These are phyloP conservation scores for Lasiurus borealis DNA, from an alignment of 2,113 vertebrate species.

Conservation along the genomic window DNA sequence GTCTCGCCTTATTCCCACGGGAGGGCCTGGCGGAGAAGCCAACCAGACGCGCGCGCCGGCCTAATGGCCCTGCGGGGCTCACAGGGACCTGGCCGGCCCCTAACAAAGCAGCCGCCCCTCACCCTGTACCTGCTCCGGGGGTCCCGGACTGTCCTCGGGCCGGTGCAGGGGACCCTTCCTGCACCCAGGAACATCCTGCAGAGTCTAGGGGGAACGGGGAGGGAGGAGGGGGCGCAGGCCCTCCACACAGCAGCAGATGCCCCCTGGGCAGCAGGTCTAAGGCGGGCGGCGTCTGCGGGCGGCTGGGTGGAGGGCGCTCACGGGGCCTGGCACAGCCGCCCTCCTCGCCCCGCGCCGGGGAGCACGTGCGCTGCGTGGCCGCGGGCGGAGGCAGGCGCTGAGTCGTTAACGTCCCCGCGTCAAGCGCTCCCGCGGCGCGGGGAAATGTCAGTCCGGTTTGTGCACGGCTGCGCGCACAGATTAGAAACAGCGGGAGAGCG, in stretches of 20 bases:
- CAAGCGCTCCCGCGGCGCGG: constrained; percentile 96
- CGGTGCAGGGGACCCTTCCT: background rate
- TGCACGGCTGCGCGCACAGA: constrained; percentile 97
- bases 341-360: too few species aligned
- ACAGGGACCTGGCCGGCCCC: too few species aligned
- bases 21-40: constrained; percentile 90
- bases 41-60: constrained; percentile 86
- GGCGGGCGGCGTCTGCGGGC: too few species aligned
- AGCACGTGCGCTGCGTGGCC: too few species aligned
- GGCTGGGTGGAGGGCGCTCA: too few species aligned
- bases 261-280: too few species aligned
- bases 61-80: constrained; percentile 86
- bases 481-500: constrained; percentile 98
- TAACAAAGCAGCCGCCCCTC: constrained; percentile 72
- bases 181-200: too few species aligned
- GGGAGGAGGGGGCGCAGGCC: too few species aligned
- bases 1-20: constrained; percentile 90
- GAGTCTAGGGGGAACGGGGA: too few species aligned
- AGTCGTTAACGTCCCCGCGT: constrained; percentile 97
- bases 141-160: background rate
- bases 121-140: background rate
- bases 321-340: too few species aligned
- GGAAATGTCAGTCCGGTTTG: constrained; percentile 99
- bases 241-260: too few species aligned
- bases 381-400: constrained; percentile 89